Conservation (phyloP, 1,140 invertebrate species). For the Globodera ellingtonae region DNA sequence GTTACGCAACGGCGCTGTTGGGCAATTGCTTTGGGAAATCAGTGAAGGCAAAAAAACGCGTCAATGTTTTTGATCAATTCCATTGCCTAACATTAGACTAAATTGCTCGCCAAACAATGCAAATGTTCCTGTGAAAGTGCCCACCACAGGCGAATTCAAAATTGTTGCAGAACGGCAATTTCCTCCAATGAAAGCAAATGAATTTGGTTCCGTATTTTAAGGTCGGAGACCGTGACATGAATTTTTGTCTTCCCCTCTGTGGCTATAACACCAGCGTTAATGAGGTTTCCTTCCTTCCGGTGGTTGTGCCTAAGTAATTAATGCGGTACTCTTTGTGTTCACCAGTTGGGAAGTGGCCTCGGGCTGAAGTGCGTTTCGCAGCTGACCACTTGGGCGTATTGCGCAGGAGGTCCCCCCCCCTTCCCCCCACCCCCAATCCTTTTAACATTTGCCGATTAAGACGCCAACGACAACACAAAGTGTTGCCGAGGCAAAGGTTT, state of each 20-base stretch:
- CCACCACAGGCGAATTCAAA: conserved; percentile 57
- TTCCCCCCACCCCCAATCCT: no score
- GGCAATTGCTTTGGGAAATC: conserved; percentile 59
- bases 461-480: conserved; percentile 57
- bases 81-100: not conserved
- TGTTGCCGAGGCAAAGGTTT: conserved; percentile 58
- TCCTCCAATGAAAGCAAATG: not conserved
- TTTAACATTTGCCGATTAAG: conserved; percentile 16
- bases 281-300: conserved; percentile 40
- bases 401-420: conserved; percentile 39
- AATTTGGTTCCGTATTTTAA: not conserved
- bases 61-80: not conserved
- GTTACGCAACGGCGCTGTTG: conserved; percentile 51
- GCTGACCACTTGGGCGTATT: conserved; percentile 63
- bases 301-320: not conserved
- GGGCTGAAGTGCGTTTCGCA: conserved; percentile 61
- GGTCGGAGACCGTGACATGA: conserved; percentile 57
- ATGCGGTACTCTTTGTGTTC: not conserved
- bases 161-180: conserved; percentile 55
- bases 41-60: conserved; percentile 43
- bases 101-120: conserved; percentile 55
- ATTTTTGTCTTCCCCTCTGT: conserved; percentile 61
- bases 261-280: conserved; percentile 61
- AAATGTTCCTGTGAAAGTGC: conserved; percentile 49
- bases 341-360: conserved; percentile 54